Percentiles rank a stretch among this genome's conserved stretches.
These are phyloP conservation scores for Varecia variegata DNA, from an alignment of 2,797 vertebrate species.

Conservation along the genomic window DNA sequence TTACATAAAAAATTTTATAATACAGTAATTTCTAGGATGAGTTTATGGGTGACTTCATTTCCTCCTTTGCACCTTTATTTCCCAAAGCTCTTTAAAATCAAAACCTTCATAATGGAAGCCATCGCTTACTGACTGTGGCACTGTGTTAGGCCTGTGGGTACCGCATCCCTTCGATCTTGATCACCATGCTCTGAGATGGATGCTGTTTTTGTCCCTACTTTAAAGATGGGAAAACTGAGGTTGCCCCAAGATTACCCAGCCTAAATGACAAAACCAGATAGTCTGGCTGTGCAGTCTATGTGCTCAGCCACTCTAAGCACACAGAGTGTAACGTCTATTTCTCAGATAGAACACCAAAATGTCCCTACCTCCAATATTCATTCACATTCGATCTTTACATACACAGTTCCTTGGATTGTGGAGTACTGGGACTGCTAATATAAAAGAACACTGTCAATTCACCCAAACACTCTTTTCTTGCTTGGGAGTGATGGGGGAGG, in stretches of 20 bases:
- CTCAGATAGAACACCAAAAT: neutral
- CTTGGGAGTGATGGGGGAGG: neutral
- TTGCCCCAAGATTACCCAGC: neutral
- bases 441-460: neutral
- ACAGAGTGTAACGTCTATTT: neutral
- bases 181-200: neutral
- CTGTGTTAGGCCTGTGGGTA: no score
- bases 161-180: neutral
- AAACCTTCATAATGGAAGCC: neutral
- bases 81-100: slow-evolving; percentile 1
- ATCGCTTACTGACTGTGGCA: neutral
- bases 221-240: neutral
- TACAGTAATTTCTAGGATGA: neutral
- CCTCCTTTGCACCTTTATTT: neutral
- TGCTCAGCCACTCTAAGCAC: neutral
- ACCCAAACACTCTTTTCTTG: neutral
- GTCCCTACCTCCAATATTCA: neutral
- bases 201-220: neutral
- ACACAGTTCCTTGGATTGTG: neutral
- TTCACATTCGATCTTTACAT: neutral
- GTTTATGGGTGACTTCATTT: neutral
- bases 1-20: neutral
- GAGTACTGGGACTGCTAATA: neutral
- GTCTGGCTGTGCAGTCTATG: neutral
- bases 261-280: neutral